Evolutionary conservation across 2,888 invertebrate genomes (phyloP).

Genomic region (Liposcelis brunnea): DNA sequence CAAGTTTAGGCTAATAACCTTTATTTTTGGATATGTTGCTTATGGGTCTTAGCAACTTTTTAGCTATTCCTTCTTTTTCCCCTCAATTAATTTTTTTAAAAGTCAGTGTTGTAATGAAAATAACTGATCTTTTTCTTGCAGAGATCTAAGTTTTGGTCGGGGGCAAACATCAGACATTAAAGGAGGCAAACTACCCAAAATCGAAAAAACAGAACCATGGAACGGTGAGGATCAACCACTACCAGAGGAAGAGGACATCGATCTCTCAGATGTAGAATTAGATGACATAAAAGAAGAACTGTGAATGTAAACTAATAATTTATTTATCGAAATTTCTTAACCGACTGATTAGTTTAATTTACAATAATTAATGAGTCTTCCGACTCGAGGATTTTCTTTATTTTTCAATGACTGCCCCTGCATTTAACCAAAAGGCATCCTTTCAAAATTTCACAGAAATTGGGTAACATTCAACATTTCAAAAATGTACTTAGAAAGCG

Average conservation of each 20-base stretch:
- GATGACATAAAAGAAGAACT: slow-evolving; percentile 58
- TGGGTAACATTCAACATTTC: too few species aligned
- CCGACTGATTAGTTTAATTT: slow-evolving; percentile 1
- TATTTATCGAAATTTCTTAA: too few species aligned
- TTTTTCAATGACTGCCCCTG: not conserved
- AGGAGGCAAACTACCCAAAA: slow-evolving; percentile 61
- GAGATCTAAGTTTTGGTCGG: slow-evolving; percentile 82
- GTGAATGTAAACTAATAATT: slow-evolving; percentile 26
- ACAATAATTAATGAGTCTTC: not conserved
- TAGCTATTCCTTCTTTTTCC: not conserved
- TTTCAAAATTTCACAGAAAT: too few species aligned
- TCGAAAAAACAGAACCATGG: slow-evolving; percentile 58
- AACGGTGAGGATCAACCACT: slow-evolving; percentile 87
- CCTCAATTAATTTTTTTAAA: too few species aligned
- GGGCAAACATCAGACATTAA: slow-evolving; percentile 79
- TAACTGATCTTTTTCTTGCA: slow-evolving; percentile 25
- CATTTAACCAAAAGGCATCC: too few species aligned
- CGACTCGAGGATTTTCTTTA: not conserved
- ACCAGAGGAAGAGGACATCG: slow-evolving; percentile 75
- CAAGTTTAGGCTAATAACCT: too few species aligned
- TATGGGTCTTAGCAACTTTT: too few species aligned
- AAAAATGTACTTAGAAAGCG: too few species aligned
- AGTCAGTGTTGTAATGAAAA: too few species aligned
- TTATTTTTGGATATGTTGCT: too few species aligned
- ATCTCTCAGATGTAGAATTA: slow-evolving; percentile 75